Percentiles rank a stretch among this genome's conserved stretches.
Evolutionary conservation across 2,888 invertebrate species (phyloP).

Genomic region (Ormyrus thymus): DNA sequence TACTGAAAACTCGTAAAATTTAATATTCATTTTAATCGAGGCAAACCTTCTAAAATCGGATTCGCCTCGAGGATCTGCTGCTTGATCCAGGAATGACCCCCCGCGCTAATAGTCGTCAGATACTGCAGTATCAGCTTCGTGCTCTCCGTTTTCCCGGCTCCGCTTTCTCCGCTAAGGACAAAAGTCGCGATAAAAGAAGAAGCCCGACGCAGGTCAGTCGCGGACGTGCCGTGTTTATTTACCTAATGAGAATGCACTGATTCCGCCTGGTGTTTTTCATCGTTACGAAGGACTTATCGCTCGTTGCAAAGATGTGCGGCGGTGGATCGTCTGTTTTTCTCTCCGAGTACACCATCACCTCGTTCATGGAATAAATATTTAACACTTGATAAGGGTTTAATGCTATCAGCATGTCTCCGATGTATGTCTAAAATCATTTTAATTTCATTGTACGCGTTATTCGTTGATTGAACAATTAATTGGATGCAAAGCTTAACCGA

Average conservation of each 20-base stretch:
- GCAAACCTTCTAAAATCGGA: conserved; percentile 89
- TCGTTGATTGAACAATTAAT: conserved; percentile 3
- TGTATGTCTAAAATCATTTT: conserved; percentile 86
- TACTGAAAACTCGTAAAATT: neutral
- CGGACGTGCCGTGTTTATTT: conserved; percentile 30
- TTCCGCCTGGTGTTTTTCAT: conserved; percentile 85
- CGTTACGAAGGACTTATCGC: conserved; percentile 91
- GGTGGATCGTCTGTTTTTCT: conserved; percentile 90
- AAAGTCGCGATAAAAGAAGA: too few relatives aligned
- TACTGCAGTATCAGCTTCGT: conserved; percentile 96
- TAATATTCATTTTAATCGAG: neutral
- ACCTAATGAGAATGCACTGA: conserved; percentile 97
- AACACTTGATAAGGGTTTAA: conserved; percentile 96
- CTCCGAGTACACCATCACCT: conserved; percentile 89
- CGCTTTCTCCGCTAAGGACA: conserved; percentile 89
- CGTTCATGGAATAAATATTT: conserved; percentile 94
- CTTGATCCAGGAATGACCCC: conserved; percentile 97
- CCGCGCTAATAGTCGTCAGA: conserved; percentile 89
- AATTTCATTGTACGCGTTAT: neutral
- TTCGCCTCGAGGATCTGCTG: conserved; percentile 98
- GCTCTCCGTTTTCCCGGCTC: conserved; percentile 97
- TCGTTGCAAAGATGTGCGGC: conserved; percentile 97
- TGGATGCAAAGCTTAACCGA: conserved; percentile 55
- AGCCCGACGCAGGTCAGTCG: too few relatives aligned
- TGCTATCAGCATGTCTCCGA: conserved; percentile 95